Evolutionary conservation across 1,140 invertebrate species (phyloP).

Genomic region (Batillaria attramentaria): DNA sequence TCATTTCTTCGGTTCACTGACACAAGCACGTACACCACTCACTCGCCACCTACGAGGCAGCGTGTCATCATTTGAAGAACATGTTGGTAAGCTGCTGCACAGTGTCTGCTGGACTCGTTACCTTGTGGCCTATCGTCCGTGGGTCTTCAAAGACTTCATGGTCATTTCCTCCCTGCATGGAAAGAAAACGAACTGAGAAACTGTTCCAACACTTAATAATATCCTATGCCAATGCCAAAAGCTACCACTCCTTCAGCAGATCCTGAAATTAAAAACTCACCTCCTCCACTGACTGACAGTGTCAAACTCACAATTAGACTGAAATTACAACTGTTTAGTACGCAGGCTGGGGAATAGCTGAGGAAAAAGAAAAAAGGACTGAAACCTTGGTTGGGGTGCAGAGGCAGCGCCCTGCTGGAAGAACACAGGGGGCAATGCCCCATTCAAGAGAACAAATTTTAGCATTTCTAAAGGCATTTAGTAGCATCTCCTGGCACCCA

Average conservation of each 20-base stretch:
- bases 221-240: not conserved
- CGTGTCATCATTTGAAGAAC: slow-evolving; percentile 55
- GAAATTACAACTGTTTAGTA: not conserved
- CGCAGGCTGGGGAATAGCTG: too few species aligned
- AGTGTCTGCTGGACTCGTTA: slow-evolving; percentile 89
- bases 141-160: slow-evolving; percentile 93
- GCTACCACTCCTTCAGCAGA: too few species aligned
- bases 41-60: too few species aligned
- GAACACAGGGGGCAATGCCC: too few species aligned
- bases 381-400: too few species aligned
- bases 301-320: not conserved
- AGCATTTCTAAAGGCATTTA: too few species aligned
- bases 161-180: slow-evolving; percentile 89
- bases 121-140: slow-evolving; percentile 89
- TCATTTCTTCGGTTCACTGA: too few species aligned
- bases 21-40: too few species aligned
- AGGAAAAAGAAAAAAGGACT: slow-evolving; percentile 9
- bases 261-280: not conserved
- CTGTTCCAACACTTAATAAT: not conserved
- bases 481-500: too few species aligned
- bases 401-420: too few species aligned
- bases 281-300: not conserved
- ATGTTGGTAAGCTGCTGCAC: slow-evolving; percentile 80
- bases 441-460: too few species aligned
- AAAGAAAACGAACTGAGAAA: slow-evolving; percentile 20